phyloP scores from a whole-genome alignment of 2,113 vertebrate genomes.

The Sinosuthora webbiana region DNA sequence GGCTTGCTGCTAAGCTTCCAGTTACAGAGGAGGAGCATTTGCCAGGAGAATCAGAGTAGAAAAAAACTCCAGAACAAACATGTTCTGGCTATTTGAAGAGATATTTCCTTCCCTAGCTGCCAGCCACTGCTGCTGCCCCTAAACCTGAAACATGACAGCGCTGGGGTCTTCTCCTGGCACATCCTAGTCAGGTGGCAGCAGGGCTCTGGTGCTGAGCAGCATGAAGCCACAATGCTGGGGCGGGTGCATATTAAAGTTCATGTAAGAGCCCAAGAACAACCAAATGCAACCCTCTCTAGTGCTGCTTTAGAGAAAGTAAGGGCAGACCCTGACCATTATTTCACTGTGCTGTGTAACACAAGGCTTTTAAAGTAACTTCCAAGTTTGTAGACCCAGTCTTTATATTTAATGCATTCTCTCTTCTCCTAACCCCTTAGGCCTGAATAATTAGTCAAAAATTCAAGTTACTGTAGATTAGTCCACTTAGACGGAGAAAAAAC shows the following conservation, averaged over 20 bases:
- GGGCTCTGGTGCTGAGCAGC: background rate
- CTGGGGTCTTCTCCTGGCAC: background rate
- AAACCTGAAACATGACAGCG: accelerated
- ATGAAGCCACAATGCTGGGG: background rate
- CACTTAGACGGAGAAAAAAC: background rate
- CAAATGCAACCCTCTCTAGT: background rate
- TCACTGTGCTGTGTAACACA: background rate
- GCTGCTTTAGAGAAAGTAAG: background rate
- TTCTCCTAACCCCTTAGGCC: background rate
- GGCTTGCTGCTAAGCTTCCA: background rate
- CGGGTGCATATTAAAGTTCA: background rate
- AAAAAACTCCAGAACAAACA: background rate
- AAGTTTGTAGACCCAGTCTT: background rate
- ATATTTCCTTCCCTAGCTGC: background rate
- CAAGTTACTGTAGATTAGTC: background rate
- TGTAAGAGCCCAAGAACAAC: accelerated
- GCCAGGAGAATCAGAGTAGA: background rate
- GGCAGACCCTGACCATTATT: background rate
- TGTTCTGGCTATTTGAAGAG: background rate
- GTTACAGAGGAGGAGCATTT: background rate
- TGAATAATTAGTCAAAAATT: background rate
- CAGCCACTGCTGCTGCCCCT: background rate
- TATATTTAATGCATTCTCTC: background rate
- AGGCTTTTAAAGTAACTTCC: background rate
- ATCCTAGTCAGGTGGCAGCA: accelerated